A percentile compares a stretch with the other conserved stretches of the same genome.
Conservation (phyloP, 2,888 invertebrate species). For the Hypolimnas misippus region DNA sequence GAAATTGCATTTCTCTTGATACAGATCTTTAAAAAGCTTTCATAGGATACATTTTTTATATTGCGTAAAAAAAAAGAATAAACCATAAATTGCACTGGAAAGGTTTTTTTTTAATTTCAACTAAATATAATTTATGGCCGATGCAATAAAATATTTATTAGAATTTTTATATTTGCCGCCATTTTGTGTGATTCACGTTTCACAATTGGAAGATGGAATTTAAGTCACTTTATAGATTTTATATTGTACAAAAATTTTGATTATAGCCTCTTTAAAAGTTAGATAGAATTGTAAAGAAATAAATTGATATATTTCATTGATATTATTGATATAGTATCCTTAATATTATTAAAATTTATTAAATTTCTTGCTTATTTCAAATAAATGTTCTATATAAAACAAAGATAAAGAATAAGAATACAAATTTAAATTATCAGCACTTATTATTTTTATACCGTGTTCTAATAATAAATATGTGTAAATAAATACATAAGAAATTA, state of each 20-base stretch:
- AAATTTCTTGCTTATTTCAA: too few relatives aligned
- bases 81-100: conserved; percentile 38
- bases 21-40: conserved; percentile 37
- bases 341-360: too few relatives aligned
- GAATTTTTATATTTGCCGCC: background rate
- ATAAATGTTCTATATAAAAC: too few relatives aligned
- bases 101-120: conserved; percentile 16
- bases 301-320: too few relatives aligned
- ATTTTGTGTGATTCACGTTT: conserved; percentile 5
- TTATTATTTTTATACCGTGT: too few relatives aligned
- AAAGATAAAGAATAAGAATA: too few relatives aligned
- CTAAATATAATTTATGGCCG: conserved; percentile 1
- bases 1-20: conserved; percentile 45
- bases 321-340: too few relatives aligned
- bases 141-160: conserved; percentile 3
- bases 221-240: background rate
- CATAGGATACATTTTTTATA: conserved; percentile 39
- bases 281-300: background rate
- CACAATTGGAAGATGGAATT: background rate
- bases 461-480: too few relatives aligned
- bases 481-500: too few relatives aligned
- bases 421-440: too few relatives aligned
- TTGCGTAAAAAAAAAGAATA: conserved; percentile 29
- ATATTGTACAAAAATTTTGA: background rate
- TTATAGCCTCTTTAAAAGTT: background rate